Evolutionary conservation across 92 coral and sea anemone species (phyloP), one percentile per base, ranked within the genome.

Genomic region (Isaurus tuberculatus): DNA sequence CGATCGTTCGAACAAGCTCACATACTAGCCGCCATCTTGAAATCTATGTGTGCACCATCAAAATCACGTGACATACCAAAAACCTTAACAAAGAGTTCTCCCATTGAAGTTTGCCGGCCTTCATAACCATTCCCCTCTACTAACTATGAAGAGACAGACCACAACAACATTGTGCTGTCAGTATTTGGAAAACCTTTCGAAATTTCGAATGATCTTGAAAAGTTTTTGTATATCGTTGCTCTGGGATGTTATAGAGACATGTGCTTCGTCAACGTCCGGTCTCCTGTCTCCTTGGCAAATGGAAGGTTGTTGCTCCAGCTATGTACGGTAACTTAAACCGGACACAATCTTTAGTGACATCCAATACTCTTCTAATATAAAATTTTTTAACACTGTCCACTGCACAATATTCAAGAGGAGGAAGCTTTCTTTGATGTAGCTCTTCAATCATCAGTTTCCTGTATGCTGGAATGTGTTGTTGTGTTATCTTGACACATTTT

Each of bases 241-340:
- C 67, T 29, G 48, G 37, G 79, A 86, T 29, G 79, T 44, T 36
- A 40, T 65, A 34, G 89, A 77, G 15, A 15, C 16, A 71, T 86
- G 85, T 14, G 25, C 85, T 8, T n/a, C 25, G 40, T 20, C 90
- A 48, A 82, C 48, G 36, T 81, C 87, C 55, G 61, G 83, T 36
- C 90, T 73, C 57, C 79, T 83, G 84, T 42, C 87, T 72, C 37
- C 79, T 83, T n/a, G 90, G 90, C 82, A 80, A 83, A 58, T 80
- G 65, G 49, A 61, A 87, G 29, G 75, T 49, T 40, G 57, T 53
- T 61, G 79, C 87, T n/a, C 87, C 87, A 10, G 32, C 83, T 73
- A 36, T 87, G 44, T 87, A 69, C 8, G 82, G 57, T 43, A 64
- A 87, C 91, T 82, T 81, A 79, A 82, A 87, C 43, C 83, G 29